Evolutionary conservation across 2,888 invertebrate species (phyloP).

Genomic region (Erebia epiphron): DNA sequence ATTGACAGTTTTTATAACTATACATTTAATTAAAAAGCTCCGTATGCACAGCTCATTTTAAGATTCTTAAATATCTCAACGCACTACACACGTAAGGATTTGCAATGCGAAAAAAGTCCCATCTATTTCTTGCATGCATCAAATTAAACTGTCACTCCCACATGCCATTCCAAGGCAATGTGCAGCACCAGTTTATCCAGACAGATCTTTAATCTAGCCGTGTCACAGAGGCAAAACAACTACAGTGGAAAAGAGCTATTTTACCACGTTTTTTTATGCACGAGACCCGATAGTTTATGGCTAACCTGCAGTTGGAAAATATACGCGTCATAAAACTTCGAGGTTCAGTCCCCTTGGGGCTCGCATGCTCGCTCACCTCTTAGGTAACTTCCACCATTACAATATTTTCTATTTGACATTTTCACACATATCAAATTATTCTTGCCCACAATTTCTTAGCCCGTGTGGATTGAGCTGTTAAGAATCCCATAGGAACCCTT

Average conservation of each 20-base stretch:
- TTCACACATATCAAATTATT: not conserved
- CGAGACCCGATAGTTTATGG: not conserved
- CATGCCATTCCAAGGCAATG: not conserved
- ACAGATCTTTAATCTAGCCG: slow-evolving; percentile 15
- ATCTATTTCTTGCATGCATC: not conserved
- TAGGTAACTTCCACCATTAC: not conserved
- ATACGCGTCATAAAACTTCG: slow-evolving; percentile 13
- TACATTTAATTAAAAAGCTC: too few relatives aligned
- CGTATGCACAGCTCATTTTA: too few relatives aligned
- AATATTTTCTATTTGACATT: not conserved
- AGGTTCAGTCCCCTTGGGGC: not conserved
- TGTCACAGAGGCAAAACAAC: slow-evolving; percentile 2
- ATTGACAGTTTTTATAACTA: too few relatives aligned
- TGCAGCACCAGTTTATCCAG: not conserved
- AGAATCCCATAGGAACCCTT: too few relatives aligned
- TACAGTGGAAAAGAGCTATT: not conserved
- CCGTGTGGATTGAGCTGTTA: too few relatives aligned
- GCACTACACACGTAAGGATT: too few relatives aligned
- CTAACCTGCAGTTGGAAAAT: not conserved
- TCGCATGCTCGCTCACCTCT: slow-evolving; percentile 3
- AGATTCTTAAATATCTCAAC: too few relatives aligned
- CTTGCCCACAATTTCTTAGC: too few relatives aligned
- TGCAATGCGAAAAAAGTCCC: too few relatives aligned
- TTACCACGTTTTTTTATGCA: not conserved
- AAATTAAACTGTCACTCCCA: slow-evolving; percentile 13